Evolutionary conservation across 1,140 invertebrate species (phyloP).

Genomic region (Papilio machaon): DNA sequence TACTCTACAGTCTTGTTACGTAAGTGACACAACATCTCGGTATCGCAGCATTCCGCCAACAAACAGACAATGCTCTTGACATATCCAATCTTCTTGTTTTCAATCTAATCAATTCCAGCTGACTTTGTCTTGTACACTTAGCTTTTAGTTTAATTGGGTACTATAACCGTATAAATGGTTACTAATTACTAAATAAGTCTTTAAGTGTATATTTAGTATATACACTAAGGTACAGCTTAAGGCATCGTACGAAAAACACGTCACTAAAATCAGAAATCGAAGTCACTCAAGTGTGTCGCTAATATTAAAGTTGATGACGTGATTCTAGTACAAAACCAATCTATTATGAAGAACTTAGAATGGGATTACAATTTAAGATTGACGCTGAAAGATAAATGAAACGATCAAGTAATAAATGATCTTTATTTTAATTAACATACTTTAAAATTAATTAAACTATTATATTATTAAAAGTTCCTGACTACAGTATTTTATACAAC

Average conservation of each 20-base stretch:
- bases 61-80: conserved; percentile 33
- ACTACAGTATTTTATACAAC: conserved; percentile 52
- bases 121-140: background rate
- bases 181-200: background rate
- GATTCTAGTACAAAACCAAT: background rate
- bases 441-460: conserved; percentile 50
- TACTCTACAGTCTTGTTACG: conserved; percentile 6
- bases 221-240: no score
- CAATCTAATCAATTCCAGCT: conserved; percentile 23
- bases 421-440: conserved; percentile 45
- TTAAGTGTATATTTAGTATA: no score
- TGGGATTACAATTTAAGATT: background rate
- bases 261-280: no score
- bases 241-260: no score
- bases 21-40: conserved; percentile 3
- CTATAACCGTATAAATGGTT: background rate
- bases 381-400: conserved; percentile 22
- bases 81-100: conserved; percentile 35
- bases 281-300: no score
- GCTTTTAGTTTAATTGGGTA: background rate
- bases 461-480: conserved; percentile 48
- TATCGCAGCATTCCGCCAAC: conserved; percentile 6
- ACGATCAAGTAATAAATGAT: conserved; percentile 41
- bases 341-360: background rate
- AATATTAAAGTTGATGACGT: background rate